Percentiles rank a stretch among this genome's conserved stretches.
phyloP scores from a whole-genome alignment of 2,797 vertebrate genomes.

The Rhynchotus rufescens region DNA sequence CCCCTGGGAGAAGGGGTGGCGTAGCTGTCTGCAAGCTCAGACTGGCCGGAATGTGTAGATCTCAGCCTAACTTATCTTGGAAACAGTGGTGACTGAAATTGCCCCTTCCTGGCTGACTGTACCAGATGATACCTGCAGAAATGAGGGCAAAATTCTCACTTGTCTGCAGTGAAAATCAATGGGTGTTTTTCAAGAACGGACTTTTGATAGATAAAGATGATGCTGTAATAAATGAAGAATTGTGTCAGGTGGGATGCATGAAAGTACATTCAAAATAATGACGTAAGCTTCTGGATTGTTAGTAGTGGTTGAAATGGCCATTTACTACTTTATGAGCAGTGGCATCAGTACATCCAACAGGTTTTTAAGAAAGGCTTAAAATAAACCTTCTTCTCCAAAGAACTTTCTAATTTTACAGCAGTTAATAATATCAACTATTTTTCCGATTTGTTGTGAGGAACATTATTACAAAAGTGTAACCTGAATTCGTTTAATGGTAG shows the following conservation, averaged over 20 bases:
- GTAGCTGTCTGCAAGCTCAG: not conserved
- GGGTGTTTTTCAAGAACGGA: conserved; percentile 11
- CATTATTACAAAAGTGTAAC: not conserved
- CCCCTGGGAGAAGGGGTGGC: not conserved
- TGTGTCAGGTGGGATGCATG: not conserved
- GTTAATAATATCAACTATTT: not conserved
- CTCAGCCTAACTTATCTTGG: not conserved
- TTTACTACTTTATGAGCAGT: not conserved
- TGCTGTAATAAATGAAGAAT: not conserved
- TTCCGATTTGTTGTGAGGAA: not conserved
- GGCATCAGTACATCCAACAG: not conserved
- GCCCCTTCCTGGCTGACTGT: not conserved
- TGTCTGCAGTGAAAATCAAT: not conserved
- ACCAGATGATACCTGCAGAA: not conserved
- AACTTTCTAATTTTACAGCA: not conserved
- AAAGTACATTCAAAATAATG: not conserved
- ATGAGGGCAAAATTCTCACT: not conserved
- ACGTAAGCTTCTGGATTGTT: not conserved
- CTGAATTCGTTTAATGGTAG: not conserved
- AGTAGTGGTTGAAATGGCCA: not conserved
- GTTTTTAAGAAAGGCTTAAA: not conserved
- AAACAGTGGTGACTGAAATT: not conserved
- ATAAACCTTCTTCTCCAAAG: not conserved
- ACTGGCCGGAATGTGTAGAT: not conserved
- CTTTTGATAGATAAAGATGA: not conserved